Evolutionary conservation across 2,113 vertebrate genomes (phyloP).

Genomic region (Austrofundulus limnaeus): DNA sequence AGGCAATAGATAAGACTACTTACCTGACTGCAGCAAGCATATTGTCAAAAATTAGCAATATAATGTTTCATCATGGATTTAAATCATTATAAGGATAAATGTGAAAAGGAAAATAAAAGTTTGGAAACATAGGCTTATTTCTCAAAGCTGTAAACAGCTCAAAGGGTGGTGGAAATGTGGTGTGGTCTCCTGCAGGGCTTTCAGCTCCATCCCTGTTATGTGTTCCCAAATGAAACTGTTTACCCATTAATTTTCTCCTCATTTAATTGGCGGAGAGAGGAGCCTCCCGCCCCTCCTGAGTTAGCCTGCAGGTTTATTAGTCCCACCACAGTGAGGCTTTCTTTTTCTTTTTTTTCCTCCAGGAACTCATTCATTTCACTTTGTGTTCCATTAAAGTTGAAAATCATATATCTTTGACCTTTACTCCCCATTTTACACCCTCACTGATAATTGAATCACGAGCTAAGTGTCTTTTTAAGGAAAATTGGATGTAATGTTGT

Average conservation of each 20-base stretch:
- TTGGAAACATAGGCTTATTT: constrained; percentile 6
- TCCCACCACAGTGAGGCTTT: constrained; percentile 50
- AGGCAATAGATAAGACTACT: constrained; percentile 32
- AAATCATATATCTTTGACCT: constrained; percentile 57
- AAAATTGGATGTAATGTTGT: background rate
- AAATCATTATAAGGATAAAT: constrained; percentile 29
- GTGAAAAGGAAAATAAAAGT: constrained; percentile 7
- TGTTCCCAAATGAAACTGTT: constrained; percentile 56
- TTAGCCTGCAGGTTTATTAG: constrained; percentile 60
- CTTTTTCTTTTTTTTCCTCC: constrained; percentile 14
- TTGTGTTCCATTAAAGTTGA: constrained; percentile 53
- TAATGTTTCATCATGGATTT: constrained; percentile 27
- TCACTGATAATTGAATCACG: constrained; percentile 30
- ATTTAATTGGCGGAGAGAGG: constrained; percentile 60
- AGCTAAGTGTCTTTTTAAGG: background rate
- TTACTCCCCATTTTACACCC: constrained; percentile 39
- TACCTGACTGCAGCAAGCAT: constrained; percentile 40
- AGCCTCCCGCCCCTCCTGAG: constrained; percentile 5
- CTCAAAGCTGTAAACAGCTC: constrained; percentile 36
- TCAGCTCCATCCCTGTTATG: constrained; percentile 34
- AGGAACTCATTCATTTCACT: constrained; percentile 56
- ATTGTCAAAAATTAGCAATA: constrained; percentile 36
- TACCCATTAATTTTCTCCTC: constrained; percentile 62
- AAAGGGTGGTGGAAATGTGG: background rate
- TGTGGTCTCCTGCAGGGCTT: constrained; percentile 21